phyloP scores from a whole-genome alignment of 2,797 vertebrate genomes.

The Lates japonicus region DNA sequence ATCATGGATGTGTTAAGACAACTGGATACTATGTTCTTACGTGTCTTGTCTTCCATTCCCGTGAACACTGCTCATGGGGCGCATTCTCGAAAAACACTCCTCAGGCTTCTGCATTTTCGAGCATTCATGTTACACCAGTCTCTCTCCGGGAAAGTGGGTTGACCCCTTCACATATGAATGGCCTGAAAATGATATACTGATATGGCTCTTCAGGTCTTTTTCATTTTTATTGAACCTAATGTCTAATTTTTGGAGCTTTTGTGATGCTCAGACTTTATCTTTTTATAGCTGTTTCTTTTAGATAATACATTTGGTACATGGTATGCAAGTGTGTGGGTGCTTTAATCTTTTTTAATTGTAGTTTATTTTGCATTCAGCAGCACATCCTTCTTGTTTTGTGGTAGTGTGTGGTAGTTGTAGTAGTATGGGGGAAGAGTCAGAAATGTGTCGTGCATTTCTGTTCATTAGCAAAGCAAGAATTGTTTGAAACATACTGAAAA shows the following conservation, averaged over 20 bases:
- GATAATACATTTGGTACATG: not conserved
- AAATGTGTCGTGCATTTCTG: not conserved
- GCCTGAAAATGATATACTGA: not conserved
- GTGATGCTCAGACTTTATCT: not conserved
- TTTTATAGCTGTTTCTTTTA: not conserved
- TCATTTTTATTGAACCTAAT: not conserved
- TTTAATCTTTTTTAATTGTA: not conserved
- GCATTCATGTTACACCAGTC: not conserved
- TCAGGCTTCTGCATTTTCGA: not conserved
- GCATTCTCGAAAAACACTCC: not conserved
- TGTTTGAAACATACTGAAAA: not conserved
- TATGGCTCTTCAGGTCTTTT: not conserved
- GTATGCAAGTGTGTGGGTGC: not conserved
- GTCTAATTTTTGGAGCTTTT: not conserved
- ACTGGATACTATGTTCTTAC: not conserved
- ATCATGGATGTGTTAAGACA: constrained; percentile 16
- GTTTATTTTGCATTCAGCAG: not conserved
- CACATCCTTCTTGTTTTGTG: not conserved
- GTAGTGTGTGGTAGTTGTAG: not conserved
- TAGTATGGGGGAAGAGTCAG: not conserved
- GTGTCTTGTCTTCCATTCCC: not conserved
- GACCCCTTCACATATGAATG: not conserved
- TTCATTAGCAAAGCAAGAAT: not conserved
- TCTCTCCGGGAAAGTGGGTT: not conserved
- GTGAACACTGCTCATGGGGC: not conserved